Evolutionary conservation across 2,888 invertebrate species (phyloP).

Genomic region (Pseudeuparius sepicola): DNA sequence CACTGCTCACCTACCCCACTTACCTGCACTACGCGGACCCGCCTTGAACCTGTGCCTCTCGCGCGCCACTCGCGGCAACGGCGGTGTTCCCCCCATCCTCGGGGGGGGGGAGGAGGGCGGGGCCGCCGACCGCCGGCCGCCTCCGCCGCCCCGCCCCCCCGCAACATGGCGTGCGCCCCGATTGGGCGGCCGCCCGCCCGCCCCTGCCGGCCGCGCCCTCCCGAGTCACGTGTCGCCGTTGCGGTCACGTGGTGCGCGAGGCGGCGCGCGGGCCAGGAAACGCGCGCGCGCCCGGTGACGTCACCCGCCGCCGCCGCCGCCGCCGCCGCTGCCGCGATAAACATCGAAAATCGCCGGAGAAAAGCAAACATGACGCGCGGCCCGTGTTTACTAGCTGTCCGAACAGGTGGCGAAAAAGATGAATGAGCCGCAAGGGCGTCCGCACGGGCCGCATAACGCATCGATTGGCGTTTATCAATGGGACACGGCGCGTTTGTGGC

Average conservation of each 20-base stretch:
- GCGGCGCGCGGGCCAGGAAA: neutral
- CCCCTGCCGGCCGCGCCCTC: constrained; percentile 39
- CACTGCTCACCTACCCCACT: neutral
- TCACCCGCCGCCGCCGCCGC: constrained; percentile 27
- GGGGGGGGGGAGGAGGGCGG: neutral
- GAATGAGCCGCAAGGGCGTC: constrained; percentile 28
- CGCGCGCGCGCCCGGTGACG: constrained; percentile 4
- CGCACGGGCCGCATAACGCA: constrained; percentile 22
- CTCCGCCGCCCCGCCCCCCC: no score
- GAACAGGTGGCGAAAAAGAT: constrained; percentile 33
- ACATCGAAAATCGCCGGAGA: constrained; percentile 29
- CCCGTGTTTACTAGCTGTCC: constrained; percentile 29
- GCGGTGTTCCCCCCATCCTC: neutral
- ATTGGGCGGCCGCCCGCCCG: constrained; percentile 45
- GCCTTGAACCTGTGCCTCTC: neutral
- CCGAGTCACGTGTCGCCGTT: constrained; percentile 35
- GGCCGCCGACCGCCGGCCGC: no score
- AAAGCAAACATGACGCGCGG: constrained; percentile 25
- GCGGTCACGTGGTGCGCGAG: constrained; percentile 5
- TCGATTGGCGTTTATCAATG: constrained; percentile 29
- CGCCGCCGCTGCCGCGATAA: constrained; percentile 26
- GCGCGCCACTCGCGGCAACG: neutral
- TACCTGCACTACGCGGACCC: neutral
- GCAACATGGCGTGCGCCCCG: constrained; percentile 55
- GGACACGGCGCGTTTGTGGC: constrained; percentile 12